Conservation (phyloP, 2,113 vertebrate genomes). For the Otis tarda region DNA sequence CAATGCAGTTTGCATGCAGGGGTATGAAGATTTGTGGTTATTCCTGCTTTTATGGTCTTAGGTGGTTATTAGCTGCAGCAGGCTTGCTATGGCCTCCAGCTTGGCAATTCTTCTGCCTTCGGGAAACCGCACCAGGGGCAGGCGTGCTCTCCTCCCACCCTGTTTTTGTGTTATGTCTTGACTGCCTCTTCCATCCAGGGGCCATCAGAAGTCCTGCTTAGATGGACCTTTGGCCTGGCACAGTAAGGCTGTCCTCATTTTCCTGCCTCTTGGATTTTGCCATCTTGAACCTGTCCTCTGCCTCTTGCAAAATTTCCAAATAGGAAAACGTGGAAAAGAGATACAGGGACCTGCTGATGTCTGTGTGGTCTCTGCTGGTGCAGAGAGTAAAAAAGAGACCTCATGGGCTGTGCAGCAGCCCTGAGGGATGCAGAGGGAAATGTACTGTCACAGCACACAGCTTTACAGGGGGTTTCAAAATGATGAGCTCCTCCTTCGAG, state of each 20-base stretch:
- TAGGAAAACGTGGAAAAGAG: background rate
- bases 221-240: background rate
- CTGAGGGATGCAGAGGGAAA: background rate
- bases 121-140: background rate
- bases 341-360: background rate
- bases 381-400: background rate
- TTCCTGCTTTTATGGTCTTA: background rate
- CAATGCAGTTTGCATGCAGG: fast-evolving
- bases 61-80: background rate
- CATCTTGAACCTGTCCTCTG: background rate
- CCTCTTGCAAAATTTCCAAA: background rate
- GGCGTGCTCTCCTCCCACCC: fast-evolving
- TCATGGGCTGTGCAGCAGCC: background rate
- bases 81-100: background rate
- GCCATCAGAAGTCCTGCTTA: background rate
- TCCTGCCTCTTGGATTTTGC: background rate
- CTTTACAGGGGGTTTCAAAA: background rate
- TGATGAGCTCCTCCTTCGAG: fast-evolving
- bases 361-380: fast-evolving
- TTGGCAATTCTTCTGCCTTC: background rate
- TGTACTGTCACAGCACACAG: background rate
- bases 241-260: background rate
- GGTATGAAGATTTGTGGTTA: background rate
- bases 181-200: background rate
- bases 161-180: fast-evolving